phyloP scores from a whole-genome alignment of 2,113 vertebrate species.

The Nicator chloris region DNA sequence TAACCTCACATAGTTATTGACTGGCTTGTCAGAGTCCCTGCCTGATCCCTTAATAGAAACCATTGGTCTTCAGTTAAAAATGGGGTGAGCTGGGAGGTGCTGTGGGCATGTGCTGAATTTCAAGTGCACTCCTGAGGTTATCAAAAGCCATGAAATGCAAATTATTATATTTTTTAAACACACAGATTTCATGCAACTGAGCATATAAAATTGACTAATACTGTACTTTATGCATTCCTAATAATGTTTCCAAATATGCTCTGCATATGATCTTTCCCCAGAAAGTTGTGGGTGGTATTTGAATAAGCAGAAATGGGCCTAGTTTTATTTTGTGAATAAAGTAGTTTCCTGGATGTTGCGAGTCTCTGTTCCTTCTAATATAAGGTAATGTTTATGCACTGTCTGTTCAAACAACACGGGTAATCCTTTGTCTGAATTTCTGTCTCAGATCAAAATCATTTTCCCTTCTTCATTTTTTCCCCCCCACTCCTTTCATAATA shows the following conservation, averaged over 20 bases:
- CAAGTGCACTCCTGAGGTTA: constrained; percentile 87
- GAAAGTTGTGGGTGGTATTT: constrained; percentile 80
- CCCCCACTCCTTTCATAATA: background rate
- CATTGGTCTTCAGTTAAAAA: constrained; percentile 99
- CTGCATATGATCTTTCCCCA: constrained; percentile 75
- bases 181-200: constrained; percentile 82
- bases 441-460: constrained; percentile 61
- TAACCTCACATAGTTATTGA: constrained; percentile 99
- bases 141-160: constrained; percentile 85
- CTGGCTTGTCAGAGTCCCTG: constrained; percentile 95
- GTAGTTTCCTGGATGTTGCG: constrained; percentile 39
- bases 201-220: constrained; percentile 90
- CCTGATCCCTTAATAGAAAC: constrained; percentile 97
- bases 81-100: constrained; percentile 85
- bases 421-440: constrained; percentile 69
- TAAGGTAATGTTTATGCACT: constrained; percentile 47
- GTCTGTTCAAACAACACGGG: constrained; percentile 45
- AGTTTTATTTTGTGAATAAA: constrained; percentile 66
- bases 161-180: constrained; percentile 86
- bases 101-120: constrained; percentile 87
- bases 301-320: constrained; percentile 72
- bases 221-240: constrained; percentile 85
- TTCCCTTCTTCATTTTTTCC: constrained; percentile 1
- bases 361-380: constrained; percentile 30
- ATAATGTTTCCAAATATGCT: constrained; percentile 82